Evolutionary conservation across 2,797 vertebrate genomes (phyloP).

Genomic region (Dendrocincla fuliginosa): DNA sequence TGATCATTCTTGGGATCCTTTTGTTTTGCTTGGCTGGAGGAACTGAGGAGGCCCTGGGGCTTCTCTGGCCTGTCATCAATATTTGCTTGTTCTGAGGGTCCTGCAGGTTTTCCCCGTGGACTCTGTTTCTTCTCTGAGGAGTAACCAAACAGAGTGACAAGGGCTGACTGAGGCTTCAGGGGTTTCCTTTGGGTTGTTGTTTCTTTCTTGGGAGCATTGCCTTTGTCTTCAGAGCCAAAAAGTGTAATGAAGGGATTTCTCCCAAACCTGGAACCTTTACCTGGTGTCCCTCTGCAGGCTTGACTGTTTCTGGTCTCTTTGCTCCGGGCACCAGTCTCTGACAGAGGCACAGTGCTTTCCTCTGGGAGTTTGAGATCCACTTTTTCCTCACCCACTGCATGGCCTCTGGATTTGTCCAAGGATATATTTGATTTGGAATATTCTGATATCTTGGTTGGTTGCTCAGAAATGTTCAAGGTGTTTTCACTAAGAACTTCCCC

Average conservation of each 20-base stretch:
- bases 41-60: not conserved
- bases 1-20: not conserved
- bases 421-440: not conserved
- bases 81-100: not conserved
- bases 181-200: not conserved
- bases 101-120: not conserved
- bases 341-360: not conserved
- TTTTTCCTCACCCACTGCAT: not conserved
- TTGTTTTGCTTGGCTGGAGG: not conserved
- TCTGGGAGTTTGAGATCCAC: not conserved
- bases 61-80: not conserved
- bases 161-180: not conserved
- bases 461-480: not conserved
- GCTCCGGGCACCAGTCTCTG: not conserved
- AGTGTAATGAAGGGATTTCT: not conserved
- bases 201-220: not conserved
- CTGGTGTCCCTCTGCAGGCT: not conserved
- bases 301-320: not conserved
- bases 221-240: constrained; percentile 43
- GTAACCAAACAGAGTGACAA: constrained; percentile 43
- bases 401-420: not conserved
- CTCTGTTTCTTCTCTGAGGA: constrained; percentile 28
- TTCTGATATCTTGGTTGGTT: not conserved
- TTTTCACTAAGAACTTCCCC: not conserved
- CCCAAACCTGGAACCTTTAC: not conserved